Percentiles rank a stretch among this genome's conserved stretches.
Conservation (phyloP, 2,113 vertebrate species). For the Athene cunicularia region DNA sequence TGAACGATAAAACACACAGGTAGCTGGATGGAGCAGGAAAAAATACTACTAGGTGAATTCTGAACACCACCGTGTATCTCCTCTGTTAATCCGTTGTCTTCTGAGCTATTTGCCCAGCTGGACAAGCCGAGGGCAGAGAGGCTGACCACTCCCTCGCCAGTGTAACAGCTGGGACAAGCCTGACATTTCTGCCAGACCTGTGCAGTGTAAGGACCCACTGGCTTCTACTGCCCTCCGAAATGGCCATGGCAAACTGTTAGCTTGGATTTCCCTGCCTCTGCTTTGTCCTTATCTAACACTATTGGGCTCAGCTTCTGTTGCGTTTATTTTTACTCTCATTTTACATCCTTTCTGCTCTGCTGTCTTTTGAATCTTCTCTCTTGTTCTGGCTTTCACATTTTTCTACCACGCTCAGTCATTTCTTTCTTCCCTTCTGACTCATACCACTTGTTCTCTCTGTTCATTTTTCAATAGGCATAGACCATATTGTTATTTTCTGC, state of each 20-base stretch:
- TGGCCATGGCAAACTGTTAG: accelerated
- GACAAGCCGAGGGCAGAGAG: neutral
- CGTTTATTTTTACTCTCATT: neutral
- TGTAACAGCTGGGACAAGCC: neutral
- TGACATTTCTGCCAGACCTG: neutral
- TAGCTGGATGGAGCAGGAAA: neutral
- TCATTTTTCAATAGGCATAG: neutral
- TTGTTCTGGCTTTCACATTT: neutral
- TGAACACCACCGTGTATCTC: neutral
- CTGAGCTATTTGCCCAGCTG: neutral
- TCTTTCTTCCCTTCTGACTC: neutral
- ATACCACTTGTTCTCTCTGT: too few species aligned
- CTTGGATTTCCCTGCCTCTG: neutral
- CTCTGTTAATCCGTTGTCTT: neutral
- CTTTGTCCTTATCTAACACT: neutral
- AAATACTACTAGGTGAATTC: neutral
- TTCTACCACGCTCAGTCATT: neutral
- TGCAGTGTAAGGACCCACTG: neutral
- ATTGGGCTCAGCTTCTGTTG: neutral
- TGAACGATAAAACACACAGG: neutral
- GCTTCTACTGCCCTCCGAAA: neutral
- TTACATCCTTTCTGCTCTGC: neutral
- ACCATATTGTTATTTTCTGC: neutral
- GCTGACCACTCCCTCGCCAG: neutral
- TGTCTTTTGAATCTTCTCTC: neutral